Evolutionary conservation across 92 coral and sea anemone genomes (phyloP), one percentile per base, ranked within the genome.

Genomic region (Blastomussa wellsi): DNA sequence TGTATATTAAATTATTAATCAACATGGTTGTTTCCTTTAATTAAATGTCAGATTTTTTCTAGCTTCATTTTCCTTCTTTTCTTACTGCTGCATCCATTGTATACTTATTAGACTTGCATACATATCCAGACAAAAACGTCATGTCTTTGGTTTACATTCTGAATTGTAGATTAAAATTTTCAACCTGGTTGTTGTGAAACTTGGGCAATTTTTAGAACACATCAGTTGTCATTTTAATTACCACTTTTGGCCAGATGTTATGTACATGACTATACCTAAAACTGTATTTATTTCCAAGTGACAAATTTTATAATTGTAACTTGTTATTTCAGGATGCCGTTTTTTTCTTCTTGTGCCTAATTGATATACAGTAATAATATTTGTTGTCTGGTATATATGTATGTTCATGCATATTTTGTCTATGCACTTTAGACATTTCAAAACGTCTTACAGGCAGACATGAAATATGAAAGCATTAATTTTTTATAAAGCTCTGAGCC

Each of bases 1-100:
- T 70, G 75, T 70, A 26, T 62, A 11, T 26, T 70, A 20, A 70
- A 70, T 70, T 36, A 70, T 70, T 36, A 70, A 70, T 70, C 12
- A 33, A 37, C 75, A 2, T 22, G 5, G 9, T 69, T 69, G 44
- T 69, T 14, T 60, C 66, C 14, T 7, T 7, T n/a, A 60, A 9
- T 5, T 7, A 55, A 0, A 0, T 55, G 44, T 41, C 5, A 20
- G 28, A 20, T 57, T 62, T 57, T 57, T 22, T 62, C 35, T 29
- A 62, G 33, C 31, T 11, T 62, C 68, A 5, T 57, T 22, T 62
- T 62, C n/a, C 9, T 9, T 26, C 9, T 62, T 35, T 28, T 62
- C 57, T 51, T n/a, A 62, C 10, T 62, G 33, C 32, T 62, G 13
- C 33, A 62, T 62, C 10, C 22, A 39, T 39, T 39, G 44, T 39